phyloP scores from a whole-genome alignment of 2,888 invertebrate genomes.

The Tetropium fuscum region DNA sequence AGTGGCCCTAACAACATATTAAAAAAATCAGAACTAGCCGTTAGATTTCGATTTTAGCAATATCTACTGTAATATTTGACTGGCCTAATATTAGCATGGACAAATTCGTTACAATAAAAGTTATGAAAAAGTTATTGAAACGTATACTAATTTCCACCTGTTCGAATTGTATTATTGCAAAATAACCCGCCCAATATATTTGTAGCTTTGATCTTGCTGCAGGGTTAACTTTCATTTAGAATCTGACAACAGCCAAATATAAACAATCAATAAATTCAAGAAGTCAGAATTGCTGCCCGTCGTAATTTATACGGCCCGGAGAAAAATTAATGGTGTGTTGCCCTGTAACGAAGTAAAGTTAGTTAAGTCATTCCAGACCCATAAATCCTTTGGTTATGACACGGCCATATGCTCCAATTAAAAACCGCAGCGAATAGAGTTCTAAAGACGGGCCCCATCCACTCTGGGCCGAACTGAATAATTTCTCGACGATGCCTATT shows the following conservation, averaged over 20 bases:
- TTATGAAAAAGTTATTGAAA: too few species aligned
- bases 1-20: too few species aligned
- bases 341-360: slow-evolving; percentile 55
- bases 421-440: slow-evolving; percentile 43
- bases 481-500: too few species aligned
- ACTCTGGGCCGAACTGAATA: slow-evolving; percentile 11
- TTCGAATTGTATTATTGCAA: too few species aligned
- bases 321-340: slow-evolving; percentile 58
- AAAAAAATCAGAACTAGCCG: too few species aligned
- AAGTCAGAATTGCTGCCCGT: slow-evolving; percentile 22
- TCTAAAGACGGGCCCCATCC: slow-evolving; percentile 7
- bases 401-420: slow-evolving; percentile 61
- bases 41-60: too few species aligned
- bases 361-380: slow-evolving; percentile 57
- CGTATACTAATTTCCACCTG: too few species aligned
- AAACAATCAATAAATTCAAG: slow-evolving; percentile 32
- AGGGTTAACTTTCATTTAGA: neutral
- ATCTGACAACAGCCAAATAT: slow-evolving; percentile 6
- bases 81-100: too few species aligned
- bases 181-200: too few species aligned
- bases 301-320: slow-evolving; percentile 30
- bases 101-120: too few species aligned
- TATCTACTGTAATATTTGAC: too few species aligned
- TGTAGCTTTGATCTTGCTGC: too few species aligned
- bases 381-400: slow-evolving; percentile 59